phyloP scores from a whole-genome alignment of 1,140 invertebrate species.

The Agrypnia vestita region DNA sequence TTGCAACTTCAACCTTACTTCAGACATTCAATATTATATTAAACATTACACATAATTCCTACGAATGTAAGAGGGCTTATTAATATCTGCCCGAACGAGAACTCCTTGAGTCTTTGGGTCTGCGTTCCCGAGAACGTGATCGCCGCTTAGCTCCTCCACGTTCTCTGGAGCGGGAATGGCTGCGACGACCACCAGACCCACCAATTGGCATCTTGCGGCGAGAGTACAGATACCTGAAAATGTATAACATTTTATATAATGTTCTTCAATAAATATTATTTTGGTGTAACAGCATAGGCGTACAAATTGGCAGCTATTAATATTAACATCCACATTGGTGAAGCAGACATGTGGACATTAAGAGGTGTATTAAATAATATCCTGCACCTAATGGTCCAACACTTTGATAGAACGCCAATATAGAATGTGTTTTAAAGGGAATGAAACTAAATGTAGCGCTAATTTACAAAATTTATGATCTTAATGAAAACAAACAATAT shows the following conservation, averaged over 20 bases:
- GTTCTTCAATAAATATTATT: too few relatives aligned
- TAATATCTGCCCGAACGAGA: slow-evolving; percentile 70
- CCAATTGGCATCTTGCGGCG: slow-evolving; percentile 69
- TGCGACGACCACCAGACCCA: slow-evolving; percentile 64
- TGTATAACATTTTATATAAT: neutral
- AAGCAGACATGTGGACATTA: too few relatives aligned
- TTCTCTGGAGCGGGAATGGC: slow-evolving; percentile 64
- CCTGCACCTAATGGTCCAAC: too few relatives aligned
- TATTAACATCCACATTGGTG: too few relatives aligned
- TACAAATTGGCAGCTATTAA: too few relatives aligned
- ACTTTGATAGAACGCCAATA: too few relatives aligned
- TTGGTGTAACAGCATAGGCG: too few relatives aligned
- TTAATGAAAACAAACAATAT: too few relatives aligned
- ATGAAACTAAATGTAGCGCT: too few relatives aligned
- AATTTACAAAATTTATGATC: too few relatives aligned
- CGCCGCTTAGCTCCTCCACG: slow-evolving; percentile 67
- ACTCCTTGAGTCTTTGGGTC: slow-evolving; percentile 67
- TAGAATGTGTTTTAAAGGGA: too few relatives aligned
- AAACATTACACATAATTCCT: neutral
- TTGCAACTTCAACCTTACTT: neutral
- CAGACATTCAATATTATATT: slow-evolving; percentile 2
- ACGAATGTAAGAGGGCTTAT: neutral
- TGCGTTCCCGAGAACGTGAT: slow-evolving; percentile 72
- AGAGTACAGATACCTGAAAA: slow-evolving; percentile 75
- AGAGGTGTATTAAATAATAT: too few relatives aligned